Conservation (phyloP, 1,140 invertebrate genomes). For the Leptinotarsa texana region DNA sequence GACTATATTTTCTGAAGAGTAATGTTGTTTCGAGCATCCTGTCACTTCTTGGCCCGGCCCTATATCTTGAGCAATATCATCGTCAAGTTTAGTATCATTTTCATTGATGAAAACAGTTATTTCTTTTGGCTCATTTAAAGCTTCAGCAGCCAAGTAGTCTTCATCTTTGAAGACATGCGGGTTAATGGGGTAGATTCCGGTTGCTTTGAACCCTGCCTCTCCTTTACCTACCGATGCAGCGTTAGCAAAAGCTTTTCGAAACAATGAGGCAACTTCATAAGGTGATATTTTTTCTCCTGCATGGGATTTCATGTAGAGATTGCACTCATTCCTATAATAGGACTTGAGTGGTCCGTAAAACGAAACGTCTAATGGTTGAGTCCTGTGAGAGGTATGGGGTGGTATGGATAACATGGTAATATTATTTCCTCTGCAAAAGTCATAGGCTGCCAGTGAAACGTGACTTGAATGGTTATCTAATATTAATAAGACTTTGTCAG, state of each 20-base stretch:
- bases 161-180: not conserved
- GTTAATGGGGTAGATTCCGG: not conserved
- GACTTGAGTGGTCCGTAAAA: slow-evolving; percentile 40
- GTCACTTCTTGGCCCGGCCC: not conserved
- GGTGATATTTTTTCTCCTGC: slow-evolving; percentile 28
- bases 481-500: slow-evolving; percentile 45
- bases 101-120: slow-evolving; percentile 34
- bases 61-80: not conserved
- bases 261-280: slow-evolving; percentile 49
- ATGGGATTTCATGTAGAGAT: slow-evolving; percentile 31
- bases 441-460: slow-evolving; percentile 12
- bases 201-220: not conserved
- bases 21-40: slow-evolving; percentile 5
- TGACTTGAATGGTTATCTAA: slow-evolving; percentile 46
- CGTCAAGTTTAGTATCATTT: slow-evolving; percentile 14
- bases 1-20: slow-evolving; percentile 15
- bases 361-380: slow-evolving; percentile 53
- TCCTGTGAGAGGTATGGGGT: slow-evolving; percentile 40
- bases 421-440: slow-evolving; percentile 17
- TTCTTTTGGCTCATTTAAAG: slow-evolving; percentile 29
- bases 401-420: slow-evolving; percentile 38
- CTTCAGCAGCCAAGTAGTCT: slow-evolving; percentile 24
- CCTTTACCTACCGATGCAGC: slow-evolving; percentile 38
- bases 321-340: slow-evolving; percentile 29
- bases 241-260: slow-evolving; percentile 50